Conservation (phyloP, 1,140 invertebrate genomes). For the Oscheius sp. region DNA sequence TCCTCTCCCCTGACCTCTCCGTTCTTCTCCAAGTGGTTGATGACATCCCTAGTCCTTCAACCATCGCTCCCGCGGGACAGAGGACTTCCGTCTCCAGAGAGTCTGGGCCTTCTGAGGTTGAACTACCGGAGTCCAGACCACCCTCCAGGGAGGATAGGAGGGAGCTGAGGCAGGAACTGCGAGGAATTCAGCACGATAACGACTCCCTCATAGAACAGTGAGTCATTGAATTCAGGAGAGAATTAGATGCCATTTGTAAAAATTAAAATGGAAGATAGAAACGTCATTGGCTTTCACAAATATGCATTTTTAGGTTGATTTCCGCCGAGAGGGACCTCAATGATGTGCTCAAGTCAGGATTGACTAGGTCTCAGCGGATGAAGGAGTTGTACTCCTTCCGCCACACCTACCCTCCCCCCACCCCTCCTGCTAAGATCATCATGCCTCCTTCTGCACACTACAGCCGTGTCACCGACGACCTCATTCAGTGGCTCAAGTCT, state of each 20-base stretch:
- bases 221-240: too few species aligned
- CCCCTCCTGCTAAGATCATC: constrained; percentile 8
- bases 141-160: constrained; percentile 9
- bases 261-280: too few species aligned
- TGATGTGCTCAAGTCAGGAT: constrained; percentile 9
- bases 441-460: constrained; percentile 3
- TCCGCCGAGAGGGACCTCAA: constrained; percentile 24
- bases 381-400: constrained; percentile 23
- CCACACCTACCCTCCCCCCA: constrained; percentile 28
- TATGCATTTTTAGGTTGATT: constrained; percentile 1
- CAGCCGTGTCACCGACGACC: constrained; percentile 33
- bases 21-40: constrained; percentile 31
- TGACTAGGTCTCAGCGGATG: constrained; percentile 16
- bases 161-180: constrained; percentile 16
- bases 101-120: neutral
- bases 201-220: constrained; percentile 14
- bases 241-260: too few species aligned
- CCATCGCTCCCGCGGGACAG: neutral
- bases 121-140: neutral
- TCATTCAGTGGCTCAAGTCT: constrained; percentile 30
- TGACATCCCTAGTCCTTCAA: constrained; percentile 8
- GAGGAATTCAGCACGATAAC: constrained; percentile 22
- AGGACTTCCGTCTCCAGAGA: neutral
- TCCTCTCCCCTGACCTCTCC: constrained; percentile 30
- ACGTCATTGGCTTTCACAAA: neutral